phyloP scores from a whole-genome alignment of 2,888 invertebrate species.

The Drosophila antonietae region DNA sequence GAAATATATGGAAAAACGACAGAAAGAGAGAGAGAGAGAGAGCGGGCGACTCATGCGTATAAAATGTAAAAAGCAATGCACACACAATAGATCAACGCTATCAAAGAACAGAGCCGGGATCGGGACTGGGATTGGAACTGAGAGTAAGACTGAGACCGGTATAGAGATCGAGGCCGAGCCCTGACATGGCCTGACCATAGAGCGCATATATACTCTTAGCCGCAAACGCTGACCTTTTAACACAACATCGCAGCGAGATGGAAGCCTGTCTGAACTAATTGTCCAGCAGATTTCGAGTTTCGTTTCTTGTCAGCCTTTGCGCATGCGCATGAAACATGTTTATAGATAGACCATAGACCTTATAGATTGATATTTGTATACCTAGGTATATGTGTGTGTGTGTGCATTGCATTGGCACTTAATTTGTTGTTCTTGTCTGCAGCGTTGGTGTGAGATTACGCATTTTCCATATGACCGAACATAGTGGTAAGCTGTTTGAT shows the following conservation, averaged over 20 bases:
- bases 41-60: slow-evolving; percentile 57
- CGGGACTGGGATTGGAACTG: slow-evolving; percentile 4
- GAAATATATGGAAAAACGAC: slow-evolving; percentile 22
- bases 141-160: slow-evolving; percentile 6
- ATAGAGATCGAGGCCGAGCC: slow-evolving; percentile 13
- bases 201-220: slow-evolving; percentile 40
- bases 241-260: slow-evolving; percentile 60
- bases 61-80: slow-evolving; percentile 68
- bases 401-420: slow-evolving; percentile 63
- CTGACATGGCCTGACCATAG: slow-evolving; percentile 28
- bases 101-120: slow-evolving; percentile 52
- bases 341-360: slow-evolving; percentile 65
- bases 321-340: slow-evolving; percentile 68
- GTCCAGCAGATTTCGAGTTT: slow-evolving; percentile 57
- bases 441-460: slow-evolving; percentile 72
- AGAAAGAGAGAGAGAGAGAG: background rate
- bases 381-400: slow-evolving; percentile 21
- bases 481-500: slow-evolving; percentile 26
- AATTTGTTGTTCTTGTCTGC: slow-evolving; percentile 72
- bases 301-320: slow-evolving; percentile 57
- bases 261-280: slow-evolving; percentile 77
- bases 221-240: slow-evolving; percentile 72
- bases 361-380: slow-evolving; percentile 61
- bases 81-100: slow-evolving; percentile 77
- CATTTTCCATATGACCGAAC: slow-evolving; percentile 59